Evolutionary conservation across 2,888 invertebrate species (phyloP).

Genomic region (Drosophila bunnanda): DNA sequence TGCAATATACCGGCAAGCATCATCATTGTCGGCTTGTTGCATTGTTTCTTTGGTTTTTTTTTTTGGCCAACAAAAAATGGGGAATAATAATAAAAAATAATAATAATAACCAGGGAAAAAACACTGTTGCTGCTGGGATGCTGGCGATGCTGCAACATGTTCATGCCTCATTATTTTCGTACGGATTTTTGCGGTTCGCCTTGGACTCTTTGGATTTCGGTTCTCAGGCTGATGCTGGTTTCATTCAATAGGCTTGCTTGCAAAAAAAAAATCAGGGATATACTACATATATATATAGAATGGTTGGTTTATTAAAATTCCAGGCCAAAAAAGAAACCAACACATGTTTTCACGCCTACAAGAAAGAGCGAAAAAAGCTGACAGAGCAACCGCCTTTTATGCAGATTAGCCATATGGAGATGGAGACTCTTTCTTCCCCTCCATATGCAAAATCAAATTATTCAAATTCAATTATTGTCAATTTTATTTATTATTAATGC

Average conservation of each 20-base stretch:
- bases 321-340: constrained; percentile 57
- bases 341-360: constrained; percentile 80
- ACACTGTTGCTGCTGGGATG: constrained; percentile 38
- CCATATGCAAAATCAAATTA: constrained; percentile 70
- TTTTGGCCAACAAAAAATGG: constrained; percentile 57
- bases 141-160: constrained; percentile 67
- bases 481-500: constrained; percentile 84
- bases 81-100: constrained; percentile 63
- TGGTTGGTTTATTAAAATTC: constrained; percentile 71
- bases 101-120: constrained; percentile 59
- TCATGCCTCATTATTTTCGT: constrained; percentile 82
- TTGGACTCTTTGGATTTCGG: constrained; percentile 56
- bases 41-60: constrained; percentile 70
- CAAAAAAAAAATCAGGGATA: constrained; percentile 12
- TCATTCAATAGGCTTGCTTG: constrained; percentile 45
- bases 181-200: constrained; percentile 79
- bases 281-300: not conserved
- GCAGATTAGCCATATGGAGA: constrained; percentile 73
- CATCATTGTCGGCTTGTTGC: constrained; percentile 53
- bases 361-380: constrained; percentile 52
- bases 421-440: not conserved
- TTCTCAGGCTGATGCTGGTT: constrained; percentile 60
- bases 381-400: constrained; percentile 71
- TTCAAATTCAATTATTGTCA: constrained; percentile 84
- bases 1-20: constrained; percentile 67